Base-by-base conservation (phyloP, 2,888 invertebrate genomes). In the Synanthedon tipuliformis region DNA sequence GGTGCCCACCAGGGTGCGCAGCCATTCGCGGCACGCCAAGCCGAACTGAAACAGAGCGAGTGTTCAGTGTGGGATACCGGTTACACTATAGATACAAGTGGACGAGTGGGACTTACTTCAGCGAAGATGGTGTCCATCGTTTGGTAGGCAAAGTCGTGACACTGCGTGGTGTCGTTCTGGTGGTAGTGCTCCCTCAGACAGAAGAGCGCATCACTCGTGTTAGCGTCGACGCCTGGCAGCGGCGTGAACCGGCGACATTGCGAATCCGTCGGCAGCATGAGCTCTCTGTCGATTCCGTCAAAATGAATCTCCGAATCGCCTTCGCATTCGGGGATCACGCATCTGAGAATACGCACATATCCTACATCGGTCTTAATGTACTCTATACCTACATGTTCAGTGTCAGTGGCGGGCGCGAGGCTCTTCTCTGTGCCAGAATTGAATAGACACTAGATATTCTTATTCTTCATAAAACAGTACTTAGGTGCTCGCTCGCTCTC, bases 1-100 rank as follows among this genome's bases (percentile, higher is more conserved):
- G 8, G 93, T 91, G 45, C 94, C 94, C 53, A 93, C 91, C 70
- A 94, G 69, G 1, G 93, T 89, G 56, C 93, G 83, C 78, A 90
- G 90, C 93, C 93, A 94, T 67, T 90, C 88, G 52, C 89, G 88
- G 63, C 93, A 93, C 13, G 89, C 90, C 57, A 93, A 72, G 59
- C 81, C 73, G 77, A 91, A 93, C 93, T 93, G 75, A 73, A 75
- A 51, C 45, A 51, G 5, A 23, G 51, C 18, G 48, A 49, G 15
- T 45, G 2, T 13, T 45, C 45, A 45, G 12, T 13, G 45, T 12
- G 41, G 3, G 41, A 1, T 41, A 41, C 5, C n/a, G 13, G 11
- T n/a, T 45, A 13, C 15, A 7, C 7, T n/a, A 11, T 5, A 45
- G 45, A 1, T 13, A 8, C 41, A 4, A 13, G 45, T n/a, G n/a